Conservation (phyloP, 2,113 vertebrate species). For the Megaleporinus macrocephalus region DNA sequence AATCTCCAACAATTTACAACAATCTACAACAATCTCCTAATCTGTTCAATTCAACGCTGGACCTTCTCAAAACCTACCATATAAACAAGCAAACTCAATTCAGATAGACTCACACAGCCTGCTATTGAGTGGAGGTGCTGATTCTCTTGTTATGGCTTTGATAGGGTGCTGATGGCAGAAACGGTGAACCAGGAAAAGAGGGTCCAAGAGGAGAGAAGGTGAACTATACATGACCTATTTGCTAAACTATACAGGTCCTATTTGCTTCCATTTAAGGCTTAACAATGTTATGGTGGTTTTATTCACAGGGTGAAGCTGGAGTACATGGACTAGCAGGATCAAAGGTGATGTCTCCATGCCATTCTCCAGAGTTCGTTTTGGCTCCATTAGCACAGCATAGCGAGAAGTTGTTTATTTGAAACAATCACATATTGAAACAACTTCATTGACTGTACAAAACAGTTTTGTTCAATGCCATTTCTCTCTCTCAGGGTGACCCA, state of each 20-base stretch:
- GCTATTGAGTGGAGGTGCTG: background rate
- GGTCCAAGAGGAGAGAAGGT: conserved; percentile 87
- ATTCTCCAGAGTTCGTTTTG: background rate
- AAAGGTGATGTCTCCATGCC: conserved; percentile 78
- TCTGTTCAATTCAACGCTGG: too few species aligned
- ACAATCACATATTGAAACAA: background rate
- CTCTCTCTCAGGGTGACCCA: conserved; percentile 81
- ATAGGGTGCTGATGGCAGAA: conserved; percentile 84
- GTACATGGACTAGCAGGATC: conserved; percentile 77
- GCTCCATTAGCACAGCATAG: background rate
- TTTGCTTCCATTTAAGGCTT: too few species aligned
- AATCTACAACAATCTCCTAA: too few species aligned
- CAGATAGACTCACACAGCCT: background rate
- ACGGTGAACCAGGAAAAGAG: conserved; percentile 77
- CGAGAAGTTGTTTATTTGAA: background rate
- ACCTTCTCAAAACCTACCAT: background rate
- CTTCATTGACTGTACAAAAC: background rate
- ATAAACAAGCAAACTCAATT: background rate
- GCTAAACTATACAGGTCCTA: too few species aligned
- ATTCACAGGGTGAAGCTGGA: conserved; percentile 86
- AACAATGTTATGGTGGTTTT: conserved; percentile 43
- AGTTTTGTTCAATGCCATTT: background rate
- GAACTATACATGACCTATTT: conserved; percentile 9
- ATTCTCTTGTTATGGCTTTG: conserved; percentile 9
- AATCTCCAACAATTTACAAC: too few species aligned